A percentile compares a stretch with the other conserved stretches of the same genome.
phyloP scores from a whole-genome alignment of 2,797 vertebrate genomes.

The Erethizon dorsatum region DNA sequence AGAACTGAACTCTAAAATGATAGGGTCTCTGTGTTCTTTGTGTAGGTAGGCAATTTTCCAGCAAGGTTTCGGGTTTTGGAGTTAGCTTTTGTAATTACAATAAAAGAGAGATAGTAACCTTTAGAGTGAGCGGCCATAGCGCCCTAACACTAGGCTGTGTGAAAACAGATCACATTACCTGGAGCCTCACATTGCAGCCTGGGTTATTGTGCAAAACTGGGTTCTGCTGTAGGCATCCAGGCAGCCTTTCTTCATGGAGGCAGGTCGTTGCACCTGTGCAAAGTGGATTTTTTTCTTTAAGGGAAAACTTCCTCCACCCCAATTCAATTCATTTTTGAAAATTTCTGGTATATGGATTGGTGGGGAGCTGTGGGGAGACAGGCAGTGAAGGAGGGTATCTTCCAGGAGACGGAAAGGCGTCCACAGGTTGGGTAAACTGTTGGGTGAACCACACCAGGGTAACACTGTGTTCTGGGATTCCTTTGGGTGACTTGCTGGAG shows the following conservation, averaged over 20 bases:
- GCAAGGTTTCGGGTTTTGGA: conserved; percentile 87
- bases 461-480: neutral
- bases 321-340: neutral
- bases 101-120: conserved; percentile 86
- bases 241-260: conserved; percentile 82
- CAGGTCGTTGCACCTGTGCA: conserved; percentile 40
- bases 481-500: neutral
- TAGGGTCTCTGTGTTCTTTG: conserved; percentile 80
- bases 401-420: neutral
- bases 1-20: conserved; percentile 80
- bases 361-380: fast-evolving
- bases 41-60: conserved; percentile 86
- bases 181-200: conserved; percentile 80
- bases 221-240: conserved; percentile 82
- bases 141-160: conserved; percentile 77
- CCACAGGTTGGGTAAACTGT: neutral
- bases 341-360: neutral
- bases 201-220: conserved; percentile 86
- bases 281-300: neutral
- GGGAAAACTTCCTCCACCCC: neutral
- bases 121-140: conserved; percentile 81
- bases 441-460: neutral
- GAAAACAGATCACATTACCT: conserved; percentile 84
- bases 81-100: conserved; percentile 87
- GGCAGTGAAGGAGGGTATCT: neutral